phyloP scores from a whole-genome alignment of 2,113 vertebrate species.

The Pandion haliaetus region DNA sequence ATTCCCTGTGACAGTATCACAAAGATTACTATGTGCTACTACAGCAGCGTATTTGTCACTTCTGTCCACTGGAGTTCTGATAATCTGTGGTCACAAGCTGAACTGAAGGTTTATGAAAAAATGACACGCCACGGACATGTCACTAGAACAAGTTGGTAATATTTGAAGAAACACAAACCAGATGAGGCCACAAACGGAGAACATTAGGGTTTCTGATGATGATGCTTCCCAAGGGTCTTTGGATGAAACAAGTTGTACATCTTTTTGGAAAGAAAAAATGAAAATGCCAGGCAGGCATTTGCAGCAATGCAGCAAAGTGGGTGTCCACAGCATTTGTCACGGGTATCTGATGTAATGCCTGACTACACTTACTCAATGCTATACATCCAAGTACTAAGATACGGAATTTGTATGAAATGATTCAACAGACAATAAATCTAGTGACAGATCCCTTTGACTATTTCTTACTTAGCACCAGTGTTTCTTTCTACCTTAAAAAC shows the following conservation, averaged over 20 bases:
- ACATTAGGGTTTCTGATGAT: background rate
- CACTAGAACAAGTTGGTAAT: background rate
- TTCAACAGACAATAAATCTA: background rate
- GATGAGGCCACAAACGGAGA: background rate
- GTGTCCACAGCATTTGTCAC: background rate
- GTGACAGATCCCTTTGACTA: background rate
- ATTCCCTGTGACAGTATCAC: background rate
- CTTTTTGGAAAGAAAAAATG: background rate
- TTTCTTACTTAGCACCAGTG: background rate
- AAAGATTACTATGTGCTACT: background rate
- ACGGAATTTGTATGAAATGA: background rate
- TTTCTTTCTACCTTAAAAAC: background rate
- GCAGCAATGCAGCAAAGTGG: background rate
- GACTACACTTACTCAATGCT: background rate
- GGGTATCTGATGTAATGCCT: background rate
- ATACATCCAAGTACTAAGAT: background rate
- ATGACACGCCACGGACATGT: fast-evolving
- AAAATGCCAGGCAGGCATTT: background rate
- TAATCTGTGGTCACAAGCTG: background rate
- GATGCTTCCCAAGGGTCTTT: background rate
- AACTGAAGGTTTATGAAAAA: background rate
- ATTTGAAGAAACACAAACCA: background rate
- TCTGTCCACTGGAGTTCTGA: background rate
- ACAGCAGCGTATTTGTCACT: background rate
- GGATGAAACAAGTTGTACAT: background rate